phyloP scores from a whole-genome alignment of 1,140 invertebrate species.

The Oryzaephilus surinamensis region DNA sequence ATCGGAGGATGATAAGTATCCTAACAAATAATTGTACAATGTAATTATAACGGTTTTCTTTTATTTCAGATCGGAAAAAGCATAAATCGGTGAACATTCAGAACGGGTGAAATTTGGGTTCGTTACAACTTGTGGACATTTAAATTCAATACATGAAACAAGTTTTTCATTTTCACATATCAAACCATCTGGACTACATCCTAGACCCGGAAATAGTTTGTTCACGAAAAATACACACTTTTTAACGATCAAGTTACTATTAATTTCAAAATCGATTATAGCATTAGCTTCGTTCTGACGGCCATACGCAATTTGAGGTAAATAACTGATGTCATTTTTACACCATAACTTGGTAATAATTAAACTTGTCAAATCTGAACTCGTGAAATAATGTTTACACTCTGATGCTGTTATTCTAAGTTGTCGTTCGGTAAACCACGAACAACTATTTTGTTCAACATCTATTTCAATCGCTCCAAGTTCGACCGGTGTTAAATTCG shows the following conservation, averaged over 20 bases:
- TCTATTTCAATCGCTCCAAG: slow-evolving; percentile 1
- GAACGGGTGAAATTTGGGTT: too few species aligned
- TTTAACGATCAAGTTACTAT: neutral
- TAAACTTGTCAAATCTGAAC: slow-evolving; percentile 3
- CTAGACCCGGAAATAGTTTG: slow-evolving; percentile 1
- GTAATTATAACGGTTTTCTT: too few species aligned
- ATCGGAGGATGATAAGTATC: too few species aligned
- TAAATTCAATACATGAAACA: slow-evolving; percentile 3
- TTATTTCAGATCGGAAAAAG: slow-evolving; percentile 1
- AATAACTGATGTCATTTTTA: slow-evolving; percentile 2
- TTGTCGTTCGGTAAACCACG: slow-evolving; percentile 1
- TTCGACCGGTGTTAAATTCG: too few species aligned
- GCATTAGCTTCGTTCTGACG: neutral
- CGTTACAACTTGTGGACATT: neutral
- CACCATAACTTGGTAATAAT: slow-evolving; percentile 4
- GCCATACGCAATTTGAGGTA: slow-evolving; percentile 1
- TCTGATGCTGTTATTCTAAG: slow-evolving; percentile 4
- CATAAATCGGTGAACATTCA: too few species aligned
- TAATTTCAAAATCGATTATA: slow-evolving; percentile 1
- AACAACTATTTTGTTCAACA: neutral
- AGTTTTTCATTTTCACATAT: slow-evolving; percentile 3
- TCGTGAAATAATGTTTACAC: slow-evolving; percentile 1
- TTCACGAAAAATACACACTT: neutral
- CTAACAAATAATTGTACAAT: too few species aligned
- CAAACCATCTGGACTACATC: slow-evolving; percentile 1